phyloP scores from a whole-genome alignment of 2,113 vertebrate species.

The Sinocyclocheilus rhinocerous region DNA sequence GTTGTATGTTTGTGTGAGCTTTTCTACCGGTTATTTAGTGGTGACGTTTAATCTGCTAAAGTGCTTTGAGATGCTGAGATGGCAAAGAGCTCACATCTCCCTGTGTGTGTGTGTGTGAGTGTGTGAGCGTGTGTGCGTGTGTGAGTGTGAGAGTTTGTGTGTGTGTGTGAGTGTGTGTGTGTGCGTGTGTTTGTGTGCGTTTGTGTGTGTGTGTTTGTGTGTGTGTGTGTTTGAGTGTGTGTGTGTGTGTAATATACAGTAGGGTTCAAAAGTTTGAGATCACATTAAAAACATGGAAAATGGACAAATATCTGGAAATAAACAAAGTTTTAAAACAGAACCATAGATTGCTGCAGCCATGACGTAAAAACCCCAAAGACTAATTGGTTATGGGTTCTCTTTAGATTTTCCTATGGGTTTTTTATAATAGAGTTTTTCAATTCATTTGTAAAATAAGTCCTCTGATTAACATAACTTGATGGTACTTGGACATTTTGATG shows the following conservation, averaged over 20 bases:
- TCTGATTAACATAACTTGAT: no score
- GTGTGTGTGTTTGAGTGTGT: not conserved
- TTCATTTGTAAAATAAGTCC: not conserved
- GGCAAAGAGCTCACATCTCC: not conserved
- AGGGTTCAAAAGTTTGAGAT: not conserved
- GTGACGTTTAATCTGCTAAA: slow-evolving; percentile 18
- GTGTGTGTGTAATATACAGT: not conserved
- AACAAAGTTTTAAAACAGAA: not conserved
- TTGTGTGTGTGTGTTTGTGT: not conserved
- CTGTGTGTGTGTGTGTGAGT: not conserved
- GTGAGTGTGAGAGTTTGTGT: no score
- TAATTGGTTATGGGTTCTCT: no score
- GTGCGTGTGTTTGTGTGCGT: not conserved
- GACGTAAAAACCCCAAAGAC: no score
- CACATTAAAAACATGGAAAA: not conserved
- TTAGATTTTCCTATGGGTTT: no score
- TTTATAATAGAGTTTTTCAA: not conserved
- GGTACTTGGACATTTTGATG: no score
- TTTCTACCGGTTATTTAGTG: slow-evolving; percentile 19
- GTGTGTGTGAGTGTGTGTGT: not conserved
- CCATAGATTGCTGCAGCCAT: no score
- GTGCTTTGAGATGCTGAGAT: slow-evolving; percentile 20
- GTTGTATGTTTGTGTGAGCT: slow-evolving; percentile 1
- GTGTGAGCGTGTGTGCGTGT: not conserved
- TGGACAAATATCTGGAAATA: not conserved